Evolutionary conservation across 2,888 invertebrate genomes (phyloP), one percentile per base, ranked within the genome.

Genomic region (Phoenoteleia sp.): DNA sequence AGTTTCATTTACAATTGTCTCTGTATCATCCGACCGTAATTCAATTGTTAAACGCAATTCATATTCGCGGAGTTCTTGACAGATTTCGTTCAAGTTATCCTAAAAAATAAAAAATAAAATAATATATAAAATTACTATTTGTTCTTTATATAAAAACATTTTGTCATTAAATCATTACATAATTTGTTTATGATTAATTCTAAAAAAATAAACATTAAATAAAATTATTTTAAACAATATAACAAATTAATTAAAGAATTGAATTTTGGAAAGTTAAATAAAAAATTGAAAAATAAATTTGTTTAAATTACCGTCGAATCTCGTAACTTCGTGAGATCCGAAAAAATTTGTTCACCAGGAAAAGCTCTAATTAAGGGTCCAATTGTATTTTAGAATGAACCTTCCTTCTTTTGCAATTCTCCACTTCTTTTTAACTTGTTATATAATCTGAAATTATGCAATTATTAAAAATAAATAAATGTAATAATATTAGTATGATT

Each of bases 11-110:
- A 93, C 85, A 42, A 93, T 88, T 1, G 92, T 90, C 42, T 92
- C 87, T 0, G 92, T 92, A 45, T 93, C 93, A 66, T 93, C 93
- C 0, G 90, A 83, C 58, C 88, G 91, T 1, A 90, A 81, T 81
- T 93, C 93, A 88, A 93, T 88, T 2, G 91, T 93, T 49, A 93
- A 80, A 82, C 91, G 91, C 39, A 93, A 88, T 75, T 93, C 92
- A 33, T 91, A 90, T 58, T 93, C 92, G 21, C 84, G 87, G 29
- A 93, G 91, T 11, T 91, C 92, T 19, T 89, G 90, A 66, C 93
- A 93, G 13, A 93, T 81, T 47, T 92, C 92, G 13, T 90, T 91
- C 13, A 93, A 89, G 86, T 91, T 92, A 89, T 91, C 92, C 62
- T 60, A 17, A 29, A 39, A 42, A 62, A 15, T n/a, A n/a, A n/a